Evolutionary conservation across 2,113 vertebrate species (phyloP), one percentile per base, ranked within the genome.

Genomic region (Zosterops lateralis): DNA sequence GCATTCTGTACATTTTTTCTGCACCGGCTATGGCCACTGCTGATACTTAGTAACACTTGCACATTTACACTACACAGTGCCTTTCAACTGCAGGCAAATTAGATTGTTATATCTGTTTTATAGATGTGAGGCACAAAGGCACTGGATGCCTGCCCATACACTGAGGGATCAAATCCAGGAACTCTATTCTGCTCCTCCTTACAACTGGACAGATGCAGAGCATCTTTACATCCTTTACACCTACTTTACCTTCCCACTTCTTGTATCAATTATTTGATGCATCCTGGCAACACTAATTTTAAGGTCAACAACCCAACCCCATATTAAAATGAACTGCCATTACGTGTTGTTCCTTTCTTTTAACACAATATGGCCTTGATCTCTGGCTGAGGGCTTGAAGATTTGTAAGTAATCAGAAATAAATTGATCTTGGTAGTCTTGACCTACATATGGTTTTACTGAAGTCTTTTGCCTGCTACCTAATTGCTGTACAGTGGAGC

Each of bases 321-420:
- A 1, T 40, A 64, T 15, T 60, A 44, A n/a, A 87, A 85, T 34
- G 29, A 70, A 67, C 18, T 45, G 32, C 8, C 80, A 80, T 32
- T 73, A 44, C 0, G 1, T 31, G 17, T 8, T 66, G 47, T 14
- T 86, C 82, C 28, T 84, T 48, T 64, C 67, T 83, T 76, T 70
- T 56, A 83, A 89, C 78, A 76, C 38, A 74, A 26, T 17, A 66
- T 12, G 28, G 44, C 64, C 29, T 62, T 66, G 53, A 84, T 87
- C 50, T 50, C 65, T 42, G 73, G 42, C 73, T 65, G 34, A 48
- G 14, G 14, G 58, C 45, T 29, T 78, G 29, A 87, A 82, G 31
- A 92, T 87, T 84, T 84, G 7, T 50, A 76, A 85, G 71, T n/a
- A 89, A 89, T 53, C 47, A 91, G 81, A 74, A 93, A 87, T 51